Evolutionary conservation across 2,888 invertebrate genomes (phyloP), one percentile per base, ranked within the genome.

Genomic region (Laspeyria flexula): DNA sequence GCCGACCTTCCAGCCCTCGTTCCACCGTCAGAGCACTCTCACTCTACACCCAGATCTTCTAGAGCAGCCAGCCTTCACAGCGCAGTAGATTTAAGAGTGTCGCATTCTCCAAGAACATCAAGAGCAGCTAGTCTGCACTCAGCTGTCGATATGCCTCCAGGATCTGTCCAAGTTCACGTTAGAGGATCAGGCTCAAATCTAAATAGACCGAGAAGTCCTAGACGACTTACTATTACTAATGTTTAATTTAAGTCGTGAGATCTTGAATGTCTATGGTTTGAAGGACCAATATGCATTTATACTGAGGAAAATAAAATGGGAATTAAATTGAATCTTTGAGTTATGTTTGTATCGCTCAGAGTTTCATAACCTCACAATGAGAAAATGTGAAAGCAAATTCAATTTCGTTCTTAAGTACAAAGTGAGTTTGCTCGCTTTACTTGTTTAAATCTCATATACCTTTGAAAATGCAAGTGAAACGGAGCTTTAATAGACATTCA

Each of bases 1-100:
- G 95, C 97, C 66, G 97, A 97, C 79, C 94, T 97, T 10, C 96
- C 97, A 73, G 96, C 96, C 18, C 90, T 97, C 1, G 75, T 81
- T 83, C 95, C 68, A 69, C 95, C 75, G 83, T 93, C 67, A 83
- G 94, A 83, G 71, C 81, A 76, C 67, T 74, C 77, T 18, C 88
- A 79, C 52, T 63, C 76, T 23, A 87, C 89, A 0, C 74, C 88
- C 1, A 75, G 91, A 41, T 86, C 91, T 12, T 91, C 91, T 0
- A 75, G 91, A 65, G 91, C 91, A 1, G 90, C 91, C 3, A 90
- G 90, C 40, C 79, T 92, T 1, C 91, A 92, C 63, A 89, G 88
- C 51, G 88, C 91, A 0, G 90, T 90, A 11, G 91, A 91, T 43
- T 67, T 92, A 0, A 71, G 91, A 48, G 79, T 91, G 49, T 84